Evolutionary conservation across 1,140 invertebrate genomes (phyloP).

Genomic region (Drosophila kepulauana): DNA sequence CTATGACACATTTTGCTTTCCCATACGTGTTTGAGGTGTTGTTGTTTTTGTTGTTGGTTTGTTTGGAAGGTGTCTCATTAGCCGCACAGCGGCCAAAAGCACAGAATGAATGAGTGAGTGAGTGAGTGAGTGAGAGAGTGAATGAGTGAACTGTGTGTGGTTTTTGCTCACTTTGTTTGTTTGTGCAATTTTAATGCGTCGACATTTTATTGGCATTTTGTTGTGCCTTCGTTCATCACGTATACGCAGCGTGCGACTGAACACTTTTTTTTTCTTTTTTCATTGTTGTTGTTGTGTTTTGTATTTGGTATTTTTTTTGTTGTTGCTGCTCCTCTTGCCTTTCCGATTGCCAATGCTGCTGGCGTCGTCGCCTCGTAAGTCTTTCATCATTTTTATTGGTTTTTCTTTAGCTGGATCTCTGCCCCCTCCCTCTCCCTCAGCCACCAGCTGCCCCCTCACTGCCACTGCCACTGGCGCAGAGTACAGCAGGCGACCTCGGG

Average conservation of each 20-base stretch:
- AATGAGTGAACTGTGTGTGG: conserved; percentile 19
- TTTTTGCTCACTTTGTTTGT: conserved; percentile 52
- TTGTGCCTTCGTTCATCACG: conserved; percentile 60
- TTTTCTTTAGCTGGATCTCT: conserved; percentile 26
- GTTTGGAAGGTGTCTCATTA: conserved; percentile 13
- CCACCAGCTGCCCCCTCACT: neutral
- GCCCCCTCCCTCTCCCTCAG: neutral
- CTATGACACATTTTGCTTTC: neutral
- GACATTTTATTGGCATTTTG: conserved; percentile 69
- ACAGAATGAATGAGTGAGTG: neutral
- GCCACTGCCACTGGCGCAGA: too few relatives aligned
- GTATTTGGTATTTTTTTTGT: neutral
- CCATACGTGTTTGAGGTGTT: neutral
- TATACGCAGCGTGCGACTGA: conserved; percentile 54
- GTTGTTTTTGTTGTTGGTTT: neutral
- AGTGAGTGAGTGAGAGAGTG: neutral
- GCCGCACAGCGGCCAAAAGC: neutral
- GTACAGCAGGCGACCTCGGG: neutral
- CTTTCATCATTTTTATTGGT: conserved; percentile 80
- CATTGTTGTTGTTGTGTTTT: neutral
- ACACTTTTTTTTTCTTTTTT: neutral
- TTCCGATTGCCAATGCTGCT: conserved; percentile 29
- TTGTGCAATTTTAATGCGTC: conserved; percentile 62
- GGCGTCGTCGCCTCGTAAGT: conserved; percentile 50
- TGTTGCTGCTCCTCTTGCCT: conserved; percentile 7